Evolutionary conservation across 2,888 invertebrate genomes (phyloP).

Genomic region (Petrophora chlorosata): DNA sequence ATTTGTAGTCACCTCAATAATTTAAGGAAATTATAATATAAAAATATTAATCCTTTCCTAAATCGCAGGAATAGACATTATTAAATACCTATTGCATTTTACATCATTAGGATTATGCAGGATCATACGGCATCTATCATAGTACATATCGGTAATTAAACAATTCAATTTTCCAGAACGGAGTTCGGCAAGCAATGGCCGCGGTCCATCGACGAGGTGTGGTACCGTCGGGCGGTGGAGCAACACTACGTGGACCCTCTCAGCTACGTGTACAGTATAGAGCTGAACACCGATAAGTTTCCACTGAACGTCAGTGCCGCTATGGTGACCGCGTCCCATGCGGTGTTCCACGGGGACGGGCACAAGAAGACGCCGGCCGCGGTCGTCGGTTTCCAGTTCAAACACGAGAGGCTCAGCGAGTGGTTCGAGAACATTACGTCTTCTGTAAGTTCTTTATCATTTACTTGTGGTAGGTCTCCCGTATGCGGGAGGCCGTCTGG

Average conservation of each 20-base stretch:
- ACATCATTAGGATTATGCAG: too few relatives aligned
- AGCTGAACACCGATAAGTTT: constrained; percentile 66
- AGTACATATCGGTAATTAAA: too few relatives aligned
- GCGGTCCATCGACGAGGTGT: constrained; percentile 92
- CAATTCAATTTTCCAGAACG: constrained; percentile 70
- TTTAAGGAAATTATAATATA: too few relatives aligned
- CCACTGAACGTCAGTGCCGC: constrained; percentile 85
- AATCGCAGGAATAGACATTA: too few relatives aligned
- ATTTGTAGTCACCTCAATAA: too few relatives aligned
- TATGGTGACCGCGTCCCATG: constrained; percentile 93
- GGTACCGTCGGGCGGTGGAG: constrained; percentile 95
- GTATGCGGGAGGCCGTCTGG: too few relatives aligned
- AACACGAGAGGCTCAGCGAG: constrained; percentile 89
- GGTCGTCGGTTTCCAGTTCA: constrained; percentile 91
- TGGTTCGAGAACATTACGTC: constrained; percentile 92
- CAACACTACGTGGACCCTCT: constrained; percentile 90
- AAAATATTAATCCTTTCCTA: too few relatives aligned
- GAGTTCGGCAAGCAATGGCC: constrained; percentile 89
- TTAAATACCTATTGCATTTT: too few relatives aligned
- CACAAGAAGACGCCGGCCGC: constrained; percentile 86
- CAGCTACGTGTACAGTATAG: constrained; percentile 89
- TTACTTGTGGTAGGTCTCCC: too few relatives aligned
- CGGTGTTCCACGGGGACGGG: constrained; percentile 87
- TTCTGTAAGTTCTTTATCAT: too few relatives aligned
- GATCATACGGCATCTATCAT: too few relatives aligned